These are phyloP conservation scores for Leptodactylus fallax DNA, from an alignment of 2,797 vertebrate species.

Conservation along the genomic window DNA sequence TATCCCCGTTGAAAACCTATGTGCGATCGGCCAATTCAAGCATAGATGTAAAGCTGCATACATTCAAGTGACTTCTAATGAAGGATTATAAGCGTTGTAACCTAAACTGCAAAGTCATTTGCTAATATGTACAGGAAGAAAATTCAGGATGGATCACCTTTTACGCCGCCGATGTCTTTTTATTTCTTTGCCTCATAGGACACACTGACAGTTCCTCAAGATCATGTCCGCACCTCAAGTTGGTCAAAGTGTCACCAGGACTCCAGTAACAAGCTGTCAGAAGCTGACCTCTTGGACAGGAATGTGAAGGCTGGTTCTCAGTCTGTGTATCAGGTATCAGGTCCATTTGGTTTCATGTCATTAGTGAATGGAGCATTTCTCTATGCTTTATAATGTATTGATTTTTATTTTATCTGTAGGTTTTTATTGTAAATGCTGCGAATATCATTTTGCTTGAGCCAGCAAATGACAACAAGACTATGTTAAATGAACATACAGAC, in stretches of 20 bases:
- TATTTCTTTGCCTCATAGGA: constrained; percentile 72
- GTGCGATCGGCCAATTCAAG: no score
- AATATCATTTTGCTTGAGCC: constrained; percentile 97
- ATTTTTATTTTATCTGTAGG: constrained; percentile 73
- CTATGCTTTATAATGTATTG: neutral
- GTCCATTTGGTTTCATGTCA: neutral
- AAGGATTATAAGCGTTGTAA: no score
- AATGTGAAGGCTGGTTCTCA: constrained; percentile 90
- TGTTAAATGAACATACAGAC: constrained; percentile 96
- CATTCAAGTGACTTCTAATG: no score
- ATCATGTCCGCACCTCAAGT: constrained; percentile 75
- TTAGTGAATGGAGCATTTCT: neutral
- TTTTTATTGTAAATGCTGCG: constrained; percentile 96
- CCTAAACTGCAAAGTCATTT: no score
- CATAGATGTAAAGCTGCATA: no score
- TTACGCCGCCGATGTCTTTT: no score
- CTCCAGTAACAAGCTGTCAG: constrained; percentile 76
- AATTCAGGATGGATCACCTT: no score
- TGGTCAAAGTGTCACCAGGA: constrained; percentile 82
- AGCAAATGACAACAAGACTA: constrained; percentile 92
- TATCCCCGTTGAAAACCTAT: no score
- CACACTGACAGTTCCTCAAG: constrained; percentile 71
- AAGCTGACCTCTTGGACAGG: constrained; percentile 84
- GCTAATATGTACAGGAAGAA: no score
- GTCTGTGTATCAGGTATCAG: constrained; percentile 89